Conservation (phyloP, 2,888 invertebrate species). For the Hemithea aestivaria region DNA sequence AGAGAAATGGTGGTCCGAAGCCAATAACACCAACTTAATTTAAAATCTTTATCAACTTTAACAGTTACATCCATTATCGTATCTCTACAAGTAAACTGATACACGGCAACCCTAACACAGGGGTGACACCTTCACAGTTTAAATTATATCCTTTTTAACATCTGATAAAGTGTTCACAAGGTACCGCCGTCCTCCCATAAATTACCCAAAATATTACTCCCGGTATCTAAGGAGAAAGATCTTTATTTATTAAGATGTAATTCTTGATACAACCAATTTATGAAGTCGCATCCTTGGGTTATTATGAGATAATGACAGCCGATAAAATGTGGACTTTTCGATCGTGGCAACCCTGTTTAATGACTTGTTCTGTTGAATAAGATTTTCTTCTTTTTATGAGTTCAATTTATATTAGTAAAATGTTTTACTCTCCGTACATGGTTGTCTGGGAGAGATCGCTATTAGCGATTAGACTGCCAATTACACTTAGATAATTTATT, state of each 20-base stretch:
- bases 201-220: conserved; percentile 63
- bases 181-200: conserved; percentile 47
- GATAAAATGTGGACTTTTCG: conserved; percentile 44
- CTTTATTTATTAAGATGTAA: conserved; percentile 70
- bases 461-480: too few relatives aligned
- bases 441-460: too few relatives aligned
- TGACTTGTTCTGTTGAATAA: too few relatives aligned
- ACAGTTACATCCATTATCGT: too few relatives aligned
- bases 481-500: too few relatives aligned
- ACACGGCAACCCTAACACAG: conserved; percentile 37
- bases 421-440: too few relatives aligned
- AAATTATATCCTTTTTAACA: conserved; percentile 58
- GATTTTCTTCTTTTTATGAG: too few relatives aligned
- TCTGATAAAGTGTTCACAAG: conserved; percentile 61
- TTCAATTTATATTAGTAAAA: too few relatives aligned
- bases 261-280: conserved; percentile 59
- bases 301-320: conserved; percentile 55
- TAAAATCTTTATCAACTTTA: too few relatives aligned
- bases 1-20: too few relatives aligned
- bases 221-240: conserved; percentile 54
- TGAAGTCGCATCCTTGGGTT: conserved; percentile 45
- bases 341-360: conserved; percentile 25
- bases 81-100: background rate
- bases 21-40: too few relatives aligned
- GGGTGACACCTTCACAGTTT: conserved; percentile 58